Evolutionary conservation across 2,888 invertebrate species (phyloP).

Genomic region (Thecophora atra): DNA sequence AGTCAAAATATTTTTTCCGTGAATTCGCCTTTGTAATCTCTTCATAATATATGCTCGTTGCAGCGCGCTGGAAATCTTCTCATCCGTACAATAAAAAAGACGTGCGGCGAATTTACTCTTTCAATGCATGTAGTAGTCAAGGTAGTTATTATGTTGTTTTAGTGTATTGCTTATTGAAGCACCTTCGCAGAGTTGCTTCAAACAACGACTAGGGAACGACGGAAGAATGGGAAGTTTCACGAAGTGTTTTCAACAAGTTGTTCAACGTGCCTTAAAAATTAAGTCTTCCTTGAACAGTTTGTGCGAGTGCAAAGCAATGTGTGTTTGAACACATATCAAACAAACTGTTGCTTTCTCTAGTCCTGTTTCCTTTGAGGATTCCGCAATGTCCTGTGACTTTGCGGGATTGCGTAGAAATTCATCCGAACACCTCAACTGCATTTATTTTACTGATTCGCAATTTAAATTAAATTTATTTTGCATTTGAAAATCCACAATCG

Average conservation of each 20-base stretch:
- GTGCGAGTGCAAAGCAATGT: background rate
- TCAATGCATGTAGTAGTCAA: background rate
- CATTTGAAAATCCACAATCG: conserved; percentile 16
- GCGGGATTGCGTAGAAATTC: background rate
- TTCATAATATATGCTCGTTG: too few relatives aligned
- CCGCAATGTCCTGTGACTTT: too few relatives aligned
- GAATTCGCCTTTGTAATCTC: too few relatives aligned
- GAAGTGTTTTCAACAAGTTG: conserved; percentile 28
- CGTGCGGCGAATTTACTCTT: conserved; percentile 19
- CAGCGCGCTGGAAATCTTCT: conserved; percentile 18
- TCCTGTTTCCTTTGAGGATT: background rate
- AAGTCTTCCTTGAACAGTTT: background rate
- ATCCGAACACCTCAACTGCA: background rate
- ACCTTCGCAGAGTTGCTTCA: background rate
- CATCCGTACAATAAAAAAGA: background rate
- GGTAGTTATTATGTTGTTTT: background rate
- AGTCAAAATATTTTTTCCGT: too few relatives aligned
- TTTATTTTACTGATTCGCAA: conserved; percentile 23
- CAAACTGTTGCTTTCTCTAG: background rate
- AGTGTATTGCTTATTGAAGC: background rate
- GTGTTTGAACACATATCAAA: background rate
- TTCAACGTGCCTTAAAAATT: background rate
- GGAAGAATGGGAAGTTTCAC: background rate
- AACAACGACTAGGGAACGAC: too few relatives aligned
- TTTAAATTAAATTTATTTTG: conserved; percentile 29